Evolutionary conservation across 2,888 invertebrate genomes (phyloP), one percentile per base, ranked within the genome.

Genomic region (Drosophila mercatorum): DNA sequence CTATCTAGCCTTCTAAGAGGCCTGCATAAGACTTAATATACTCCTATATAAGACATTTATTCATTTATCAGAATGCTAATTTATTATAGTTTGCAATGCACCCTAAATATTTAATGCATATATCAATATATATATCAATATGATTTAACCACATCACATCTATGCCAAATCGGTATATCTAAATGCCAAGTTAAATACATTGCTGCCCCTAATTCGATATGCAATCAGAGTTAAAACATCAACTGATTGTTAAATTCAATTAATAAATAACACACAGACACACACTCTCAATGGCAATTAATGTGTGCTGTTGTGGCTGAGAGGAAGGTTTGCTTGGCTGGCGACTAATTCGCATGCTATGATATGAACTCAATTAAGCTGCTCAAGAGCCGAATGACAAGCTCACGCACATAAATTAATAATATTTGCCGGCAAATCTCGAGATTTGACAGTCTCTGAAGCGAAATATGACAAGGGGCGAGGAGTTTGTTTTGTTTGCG

Each of bases 351-450:
- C 47, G 40, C 55, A 17, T 56, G 44, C 61, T 31, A 58, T 63
- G 47, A 51, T 59, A 52, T 63, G 71, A 68, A 80, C 64, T 62
- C 52, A 55, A 80, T 72, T 77, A 59, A 61, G 51, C 49, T 66
- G 71, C 55, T 71, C 63, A 62, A 72, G 51, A 67, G 56, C 62
- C 60, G 62, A 57, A 60, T 52, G 58, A 76, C 67, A 68, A 71
- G 60, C 82, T 68, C 63, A 22, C 49, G 31, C 49, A 51, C 31
- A 51, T 10, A 49, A 51, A 81, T 89, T 87, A 89, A 87, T 87
- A 76, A 81, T 70, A 44, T 46, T 44, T 31, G 31, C 44, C 28
- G 51, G 17, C 55, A 34, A 34, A 34, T 34, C 31, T 34, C 10
- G 10, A 78, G 49, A 44, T 49, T 31, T 44, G 17, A 26, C 68